Evolutionary conservation across 2,113 vertebrate species (phyloP), one percentile per base, ranked within the genome.

Genomic region (Pseudonaja textilis): DNA sequence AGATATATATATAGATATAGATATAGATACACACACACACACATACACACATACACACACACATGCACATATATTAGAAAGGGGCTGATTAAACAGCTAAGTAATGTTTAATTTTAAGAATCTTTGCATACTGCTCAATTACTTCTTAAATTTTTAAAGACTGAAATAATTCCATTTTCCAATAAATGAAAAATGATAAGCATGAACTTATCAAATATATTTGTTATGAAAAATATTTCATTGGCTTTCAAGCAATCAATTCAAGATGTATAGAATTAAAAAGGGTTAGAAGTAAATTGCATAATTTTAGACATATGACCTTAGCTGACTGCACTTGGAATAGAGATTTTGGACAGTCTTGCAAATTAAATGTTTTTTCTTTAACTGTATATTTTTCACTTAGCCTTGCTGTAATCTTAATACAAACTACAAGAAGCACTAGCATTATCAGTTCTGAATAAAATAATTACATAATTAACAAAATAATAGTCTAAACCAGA

Each of bases 241-340:
- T 74, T 93, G 87, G 57, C n/a, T 93, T 87, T 87, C 85, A 47
- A 93, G 74, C 89, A 90, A 85, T n/a, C 55, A 94, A 45, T 90
- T 87, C 69, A 50, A 93, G 45, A 9, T n/a, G 54, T 88, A 50
- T 26, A 86, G 90, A 92, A 88, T 54, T 47, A 50, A 88, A 91
- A 85, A 89, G 81, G 4, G 90, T 88, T 90, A 81, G 90, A 52
- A 93, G 81, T 56, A 81, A 74, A 91, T 90, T 86, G 85, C 89
- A 87, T 90, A 94, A 95, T 90, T 94, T 94, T 94, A 90, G 93
- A 90, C 94, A 95, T 90, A 64, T 95, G 95, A 97, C 95, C 92
- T 96, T 95, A 96, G 93, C 94, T 96, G 96, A 97, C 96, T 95
- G 94, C 95, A 93, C 94, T 96, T 96, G 94, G 20, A 22, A 74